Evolutionary conservation across 2,888 invertebrate species (phyloP).

Genomic region (Morpho achilles): DNA sequence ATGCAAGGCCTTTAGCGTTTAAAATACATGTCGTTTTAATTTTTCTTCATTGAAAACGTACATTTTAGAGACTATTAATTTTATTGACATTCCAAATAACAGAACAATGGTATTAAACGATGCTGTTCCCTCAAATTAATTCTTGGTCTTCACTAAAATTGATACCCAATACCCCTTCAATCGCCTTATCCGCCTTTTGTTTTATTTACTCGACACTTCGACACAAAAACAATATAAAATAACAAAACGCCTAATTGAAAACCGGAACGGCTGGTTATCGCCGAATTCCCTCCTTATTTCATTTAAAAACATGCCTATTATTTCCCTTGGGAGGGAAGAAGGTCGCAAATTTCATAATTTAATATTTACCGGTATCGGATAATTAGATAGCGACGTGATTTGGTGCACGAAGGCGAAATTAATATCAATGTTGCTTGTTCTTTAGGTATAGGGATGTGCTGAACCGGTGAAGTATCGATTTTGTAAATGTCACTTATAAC

Average conservation of each 20-base stretch:
- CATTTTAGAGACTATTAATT: too few species aligned
- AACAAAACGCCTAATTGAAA: constrained; percentile 33
- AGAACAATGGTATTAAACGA: too few species aligned
- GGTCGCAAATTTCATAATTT: constrained; percentile 73
- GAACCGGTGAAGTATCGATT: constrained; percentile 24
- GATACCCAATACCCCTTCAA: not conserved
- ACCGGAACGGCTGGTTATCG: constrained; percentile 31
- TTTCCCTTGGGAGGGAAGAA: constrained; percentile 63
- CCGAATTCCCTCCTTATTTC: constrained; percentile 51
- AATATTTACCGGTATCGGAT: constrained; percentile 72
- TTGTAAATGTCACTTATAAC: not conserved
- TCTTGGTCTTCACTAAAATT: not conserved
- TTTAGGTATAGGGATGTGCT: constrained; percentile 40
- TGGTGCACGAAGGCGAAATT: constrained; percentile 69
- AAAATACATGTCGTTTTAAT: too few species aligned
- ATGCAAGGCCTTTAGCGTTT: too few species aligned
- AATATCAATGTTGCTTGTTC: constrained; percentile 77
- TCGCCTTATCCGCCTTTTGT: constrained; percentile 2
- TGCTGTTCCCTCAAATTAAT: not conserved
- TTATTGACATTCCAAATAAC: too few species aligned
- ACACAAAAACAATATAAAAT: constrained; percentile 21
- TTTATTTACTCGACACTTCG: constrained; percentile 16
- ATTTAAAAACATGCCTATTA: constrained; percentile 68
- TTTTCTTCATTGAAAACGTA: too few species aligned
- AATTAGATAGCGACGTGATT: constrained; percentile 77